A percentile compares a stretch with the other conserved stretches of the same genome.
Evolutionary conservation across 2,797 vertebrate genomes (phyloP).

Genomic region (Vultur gryphus): DNA sequence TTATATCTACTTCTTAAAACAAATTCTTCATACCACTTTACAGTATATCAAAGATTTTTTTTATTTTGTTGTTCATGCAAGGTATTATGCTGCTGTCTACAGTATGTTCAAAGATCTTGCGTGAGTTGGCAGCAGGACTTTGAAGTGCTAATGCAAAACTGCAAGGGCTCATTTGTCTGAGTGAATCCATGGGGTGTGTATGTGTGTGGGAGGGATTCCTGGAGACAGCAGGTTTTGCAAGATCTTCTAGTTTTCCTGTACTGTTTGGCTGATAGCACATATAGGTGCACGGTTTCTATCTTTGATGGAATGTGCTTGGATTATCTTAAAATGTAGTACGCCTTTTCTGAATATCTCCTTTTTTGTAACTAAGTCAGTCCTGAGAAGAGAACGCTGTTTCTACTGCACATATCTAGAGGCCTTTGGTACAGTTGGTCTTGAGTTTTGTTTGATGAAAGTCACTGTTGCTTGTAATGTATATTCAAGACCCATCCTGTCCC

Average conservation of each 20-base stretch:
- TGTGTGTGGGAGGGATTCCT: slow-evolving; percentile 62
- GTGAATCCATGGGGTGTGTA: slow-evolving; percentile 50
- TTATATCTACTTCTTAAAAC: not conserved
- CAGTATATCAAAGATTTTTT: not conserved
- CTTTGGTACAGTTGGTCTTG: not conserved
- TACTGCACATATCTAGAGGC: rapidly evolving
- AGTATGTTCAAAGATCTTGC: not conserved
- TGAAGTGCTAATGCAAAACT: slow-evolving; percentile 61
- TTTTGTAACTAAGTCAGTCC: not conserved
- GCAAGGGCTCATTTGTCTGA: slow-evolving; percentile 48
- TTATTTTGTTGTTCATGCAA: not conserved
- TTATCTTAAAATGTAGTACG: not conserved
- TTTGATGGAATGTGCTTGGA: not conserved
- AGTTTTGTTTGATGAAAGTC: not conserved
- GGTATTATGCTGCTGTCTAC: not conserved
- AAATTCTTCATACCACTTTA: not conserved
- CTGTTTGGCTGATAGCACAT: slow-evolving; percentile 43
- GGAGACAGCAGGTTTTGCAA: slow-evolving; percentile 62
- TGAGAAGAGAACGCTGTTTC: not conserved
- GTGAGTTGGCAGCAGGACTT: slow-evolving; percentile 44
- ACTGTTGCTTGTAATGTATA: not conserved
- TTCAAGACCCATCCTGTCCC: not conserved
- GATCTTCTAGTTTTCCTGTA: slow-evolving; percentile 39
- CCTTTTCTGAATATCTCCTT: not conserved
- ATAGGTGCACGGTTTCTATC: not conserved